Base-by-base conservation (phyloP, 2,797 vertebrate genomes). In the Sebastes minor region DNA sequence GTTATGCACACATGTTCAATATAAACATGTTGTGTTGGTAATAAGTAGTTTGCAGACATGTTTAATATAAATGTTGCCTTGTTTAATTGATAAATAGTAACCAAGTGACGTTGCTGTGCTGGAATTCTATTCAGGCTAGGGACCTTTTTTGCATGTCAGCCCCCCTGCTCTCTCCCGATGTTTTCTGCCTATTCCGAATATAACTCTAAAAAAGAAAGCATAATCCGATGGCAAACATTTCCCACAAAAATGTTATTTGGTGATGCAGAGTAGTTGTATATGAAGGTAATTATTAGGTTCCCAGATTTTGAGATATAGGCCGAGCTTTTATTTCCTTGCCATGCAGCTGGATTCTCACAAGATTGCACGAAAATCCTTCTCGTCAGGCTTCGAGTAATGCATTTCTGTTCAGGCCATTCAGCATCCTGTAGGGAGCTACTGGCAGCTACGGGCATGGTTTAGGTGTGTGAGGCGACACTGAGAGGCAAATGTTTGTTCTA, bases 191-290 rank as follows among this genome's bases (percentile, higher is more conserved):
- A 12, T 49, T 10, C 27, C 33, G 49, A 14, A 56, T 18, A 32
- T 53, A 57, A 49, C 28, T 70, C 4, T 23, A 33, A 38, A 30
- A 49, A 49, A 20, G 16, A 49, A 49, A 49, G 46, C 46, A 49
- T 49, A 49, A 42, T 20, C 2, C 7, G 3, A 18, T 49, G 46
- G 35, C 16, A 65, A 72, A 38, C 30, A 55, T 74, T 64, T 38
- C 46, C 59, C 38, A 35, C 42, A 60, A 52, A 57, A 52, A 57
- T 71, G 16, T 27, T 56, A 75, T 75, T 81, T 81, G 57, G 68
- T 60, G 30, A 55, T 81, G 62, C 38, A 60, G 6, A 9, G 23
- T 53, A 33, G 42, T 61, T 80, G 28, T 49, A 46, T 30, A 28
- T 28, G 1, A 62, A 62, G 3, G 12, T 22, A 35, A 35, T 22